Evolutionary conservation across 2,888 invertebrate species (phyloP), one percentile per base, ranked within the genome.

Genomic region (Volucella bombylans): DNA sequence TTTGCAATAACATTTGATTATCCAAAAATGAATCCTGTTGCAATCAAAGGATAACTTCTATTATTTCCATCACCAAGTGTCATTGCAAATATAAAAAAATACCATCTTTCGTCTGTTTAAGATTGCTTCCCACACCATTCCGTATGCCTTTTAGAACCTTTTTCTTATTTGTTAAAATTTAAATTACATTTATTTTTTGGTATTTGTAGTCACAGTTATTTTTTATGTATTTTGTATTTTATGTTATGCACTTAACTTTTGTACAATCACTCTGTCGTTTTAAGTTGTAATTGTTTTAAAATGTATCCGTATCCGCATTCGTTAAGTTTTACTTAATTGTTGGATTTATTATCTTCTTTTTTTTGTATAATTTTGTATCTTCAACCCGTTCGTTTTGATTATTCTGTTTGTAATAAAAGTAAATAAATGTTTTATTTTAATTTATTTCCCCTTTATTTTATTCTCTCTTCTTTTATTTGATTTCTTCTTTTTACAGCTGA

Each of bases 101-200:
- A 88, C 86, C 90, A 91, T 91, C 91, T 89, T 92, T 91, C 91
- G 90, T 90, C 86, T 92, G 91, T 90, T 88, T 89, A 89, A 90
- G 90, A 92, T 92, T 92, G 92, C 92, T 91, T 92, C 91, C 92
- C 92, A 92, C 92, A 92, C 92, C 92, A 92, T 92, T 92, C 92
- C 92, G 91, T 90, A 91, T 91, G 90, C 90, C 90, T 89, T 90
- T 90, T 90, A 89, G 88, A 90, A 91, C 89, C 88, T 88, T 88
- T 78, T 62, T 82, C 18, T 23, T 23, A 23, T 23, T 23, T 23
- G 18, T 23, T n/a, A 68, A 62, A 57, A 64, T 67, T 73, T 65
- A 59, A 15, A 61, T 71, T 68, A 12, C n/a, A 4, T 57, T 49
- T 45, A 11, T 65, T 43, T 54, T 3, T 38, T 38, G 41, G 18